A percentile compares a stretch with the other conserved stretches of the same genome.
Conservation (phyloP, 2,113 vertebrate species). For the Ammodytes marinus region DNA sequence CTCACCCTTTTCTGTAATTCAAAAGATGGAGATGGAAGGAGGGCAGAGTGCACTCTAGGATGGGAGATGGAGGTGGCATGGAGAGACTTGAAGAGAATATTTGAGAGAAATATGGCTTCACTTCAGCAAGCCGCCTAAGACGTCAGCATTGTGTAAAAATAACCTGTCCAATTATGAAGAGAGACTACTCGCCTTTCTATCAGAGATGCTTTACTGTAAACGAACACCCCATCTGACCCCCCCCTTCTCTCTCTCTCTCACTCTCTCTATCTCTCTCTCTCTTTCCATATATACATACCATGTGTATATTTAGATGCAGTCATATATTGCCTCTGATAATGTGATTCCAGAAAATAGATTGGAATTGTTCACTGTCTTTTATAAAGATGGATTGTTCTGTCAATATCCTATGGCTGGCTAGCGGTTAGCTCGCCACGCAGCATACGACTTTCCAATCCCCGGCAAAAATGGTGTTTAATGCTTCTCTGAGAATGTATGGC, state of each 20-base stretch:
- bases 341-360: constrained; percentile 94
- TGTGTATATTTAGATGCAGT: constrained; percentile 93
- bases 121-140: constrained; percentile 87
- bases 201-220: constrained; percentile 54
- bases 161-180: constrained; percentile 87
- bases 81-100: constrained; percentile 74
- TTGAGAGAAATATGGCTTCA: constrained; percentile 84
- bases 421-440: constrained; percentile 87
- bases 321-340: constrained; percentile 96
- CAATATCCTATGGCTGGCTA: constrained; percentile 93
- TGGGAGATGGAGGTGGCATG: constrained; percentile 14
- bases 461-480: constrained; percentile 93
- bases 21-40: constrained; percentile 3
- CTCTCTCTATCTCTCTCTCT: constrained; percentile 65
- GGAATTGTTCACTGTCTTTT: constrained; percentile 96
- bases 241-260: constrained; percentile 69
- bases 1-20: no score
- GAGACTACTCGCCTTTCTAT: constrained; percentile 45
- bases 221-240: constrained; percentile 3
- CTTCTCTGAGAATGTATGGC: constrained; percentile 90
- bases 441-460: constrained; percentile 91
- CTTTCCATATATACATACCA: constrained; percentile 79
- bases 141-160: constrained; percentile 88
- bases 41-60: constrained; percentile 15
- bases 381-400: constrained; percentile 97